Evolutionary conservation across 2,888 invertebrate genomes (phyloP).

Genomic region (Dichetophora obliterata): DNA sequence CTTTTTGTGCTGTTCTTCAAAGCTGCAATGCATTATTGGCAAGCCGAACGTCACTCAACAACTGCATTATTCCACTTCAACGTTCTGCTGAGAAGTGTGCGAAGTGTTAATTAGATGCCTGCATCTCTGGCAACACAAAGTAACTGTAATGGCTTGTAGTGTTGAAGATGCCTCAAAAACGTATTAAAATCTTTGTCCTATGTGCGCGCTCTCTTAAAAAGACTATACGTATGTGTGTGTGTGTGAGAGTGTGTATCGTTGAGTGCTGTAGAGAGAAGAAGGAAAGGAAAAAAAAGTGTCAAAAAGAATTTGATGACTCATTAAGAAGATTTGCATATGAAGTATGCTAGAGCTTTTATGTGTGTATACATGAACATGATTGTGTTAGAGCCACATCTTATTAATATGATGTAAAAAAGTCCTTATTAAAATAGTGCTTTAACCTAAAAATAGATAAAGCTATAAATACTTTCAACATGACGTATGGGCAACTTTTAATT

Average conservation of each 20-base stretch:
- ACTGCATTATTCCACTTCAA: conserved; percentile 1
- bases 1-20: neutral
- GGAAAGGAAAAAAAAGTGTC: neutral
- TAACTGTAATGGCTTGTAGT: neutral
- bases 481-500: neutral
- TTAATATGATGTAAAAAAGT: too few relatives aligned
- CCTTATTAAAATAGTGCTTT: too few relatives aligned
- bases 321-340: neutral
- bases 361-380: neutral
- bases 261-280: neutral
- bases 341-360: neutral
- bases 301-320: conserved; percentile 2
- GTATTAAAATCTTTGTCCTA: neutral
- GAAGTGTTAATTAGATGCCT: neutral
- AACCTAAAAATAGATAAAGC: too few relatives aligned
- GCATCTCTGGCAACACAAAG: neutral
- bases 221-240: neutral
- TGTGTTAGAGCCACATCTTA: neutral
- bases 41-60: neutral
- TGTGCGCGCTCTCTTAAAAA: neutral
- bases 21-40: neutral
- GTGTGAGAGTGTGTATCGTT: neutral
- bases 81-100: neutral
- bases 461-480: neutral
- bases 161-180: neutral